phyloP scores from a whole-genome alignment of 2,888 invertebrate species.

The Hecatera dysodea region DNA sequence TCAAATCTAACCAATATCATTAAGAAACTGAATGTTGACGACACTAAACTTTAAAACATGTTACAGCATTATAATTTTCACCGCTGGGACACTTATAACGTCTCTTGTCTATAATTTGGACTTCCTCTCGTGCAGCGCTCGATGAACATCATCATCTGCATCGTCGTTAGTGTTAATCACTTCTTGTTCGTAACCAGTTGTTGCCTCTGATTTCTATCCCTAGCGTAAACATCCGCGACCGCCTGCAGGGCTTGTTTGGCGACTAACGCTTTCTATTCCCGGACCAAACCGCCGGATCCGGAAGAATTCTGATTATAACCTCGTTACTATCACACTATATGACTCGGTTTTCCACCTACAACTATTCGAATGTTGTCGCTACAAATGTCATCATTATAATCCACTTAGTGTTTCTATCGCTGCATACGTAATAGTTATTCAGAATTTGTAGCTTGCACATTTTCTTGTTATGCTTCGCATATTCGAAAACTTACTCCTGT shows the following conservation, averaged over 20 bases:
- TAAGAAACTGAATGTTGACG: constrained; percentile 22
- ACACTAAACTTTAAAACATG: constrained; percentile 22
- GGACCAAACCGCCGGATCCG: constrained; percentile 75
- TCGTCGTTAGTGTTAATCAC: constrained; percentile 68
- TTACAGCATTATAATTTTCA: constrained; percentile 18
- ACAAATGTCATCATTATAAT: constrained; percentile 57
- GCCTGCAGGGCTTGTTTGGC: constrained; percentile 76
- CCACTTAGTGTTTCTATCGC: constrained; percentile 51
- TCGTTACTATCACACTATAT: constrained; percentile 77
- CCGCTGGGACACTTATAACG: constrained; percentile 9
- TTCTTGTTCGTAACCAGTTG: constrained; percentile 74
- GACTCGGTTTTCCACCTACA: constrained; percentile 71
- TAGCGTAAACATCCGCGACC: constrained; percentile 81
- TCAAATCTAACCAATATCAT: constrained; percentile 20
- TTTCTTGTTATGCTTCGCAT: constrained; percentile 54
- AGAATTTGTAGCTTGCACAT: constrained; percentile 33
- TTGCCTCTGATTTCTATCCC: constrained; percentile 80
- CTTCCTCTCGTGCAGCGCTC: constrained; percentile 43
- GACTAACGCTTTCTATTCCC: constrained; percentile 82
- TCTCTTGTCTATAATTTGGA: constrained; percentile 52
- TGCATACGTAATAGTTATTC: constrained; percentile 43
- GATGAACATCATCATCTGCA: constrained; percentile 48
- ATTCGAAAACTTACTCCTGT: constrained; percentile 50
- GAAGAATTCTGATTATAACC: constrained; percentile 84
- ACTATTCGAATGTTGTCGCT: constrained; percentile 46